Evolutionary conservation across 2,113 vertebrate species (phyloP).

Genomic region (Coturnix japonica): DNA sequence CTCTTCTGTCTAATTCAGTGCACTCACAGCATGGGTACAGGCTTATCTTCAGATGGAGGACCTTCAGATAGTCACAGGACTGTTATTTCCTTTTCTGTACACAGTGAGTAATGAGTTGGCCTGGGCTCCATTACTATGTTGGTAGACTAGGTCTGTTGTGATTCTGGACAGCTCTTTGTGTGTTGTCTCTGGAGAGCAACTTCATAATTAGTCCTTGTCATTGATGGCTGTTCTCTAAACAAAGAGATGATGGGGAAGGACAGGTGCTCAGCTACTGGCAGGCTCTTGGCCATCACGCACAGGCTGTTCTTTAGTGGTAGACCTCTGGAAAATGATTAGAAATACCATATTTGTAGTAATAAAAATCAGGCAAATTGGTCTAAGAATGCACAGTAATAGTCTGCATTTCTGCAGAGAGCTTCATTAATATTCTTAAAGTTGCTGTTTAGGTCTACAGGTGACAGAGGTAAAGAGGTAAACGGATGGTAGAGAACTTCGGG

Average conservation of each 20-base stretch:
- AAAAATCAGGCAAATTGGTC: not conserved
- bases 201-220: not conserved
- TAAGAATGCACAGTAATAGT: not conserved
- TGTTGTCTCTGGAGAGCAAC: not conserved
- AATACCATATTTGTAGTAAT: not conserved
- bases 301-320: not conserved
- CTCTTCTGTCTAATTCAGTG: not conserved
- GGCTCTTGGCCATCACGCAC: not conserved
- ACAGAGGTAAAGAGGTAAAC: not conserved
- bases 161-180: not conserved
- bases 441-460: not conserved
- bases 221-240: not conserved
- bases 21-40: not conserved
- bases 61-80: not conserved
- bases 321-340: not conserved
- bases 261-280: not conserved
- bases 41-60: not conserved
- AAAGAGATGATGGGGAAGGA: not conserved
- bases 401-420: not conserved
- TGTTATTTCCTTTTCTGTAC: not conserved
- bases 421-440: not conserved
- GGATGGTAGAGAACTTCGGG: not conserved
- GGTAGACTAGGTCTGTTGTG: not conserved
- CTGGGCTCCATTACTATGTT: not conserved
- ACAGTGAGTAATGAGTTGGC: not conserved